Evolutionary conservation across 2,888 invertebrate species (phyloP).

Genomic region (Diabrotica balteata): DNA sequence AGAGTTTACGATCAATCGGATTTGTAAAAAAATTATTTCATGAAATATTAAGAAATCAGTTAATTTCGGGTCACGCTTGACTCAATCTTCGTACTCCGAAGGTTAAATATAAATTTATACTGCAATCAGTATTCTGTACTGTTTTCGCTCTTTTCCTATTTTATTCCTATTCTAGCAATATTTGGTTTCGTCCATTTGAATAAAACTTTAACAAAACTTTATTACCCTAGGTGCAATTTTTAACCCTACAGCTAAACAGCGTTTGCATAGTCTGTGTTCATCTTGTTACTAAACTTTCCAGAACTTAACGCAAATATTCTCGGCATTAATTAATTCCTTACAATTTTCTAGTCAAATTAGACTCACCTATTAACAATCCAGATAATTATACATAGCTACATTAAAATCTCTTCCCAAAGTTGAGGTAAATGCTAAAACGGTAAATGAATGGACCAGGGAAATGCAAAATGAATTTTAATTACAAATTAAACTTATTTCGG

Average conservation of each 20-base stretch:
- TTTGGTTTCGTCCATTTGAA: too few relatives aligned
- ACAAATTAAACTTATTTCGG: neutral
- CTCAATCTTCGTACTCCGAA: too few relatives aligned
- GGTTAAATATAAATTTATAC: too few relatives aligned
- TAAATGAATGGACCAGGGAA: neutral
- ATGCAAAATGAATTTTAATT: constrained; percentile 1
- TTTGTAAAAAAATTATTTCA: too few relatives aligned
- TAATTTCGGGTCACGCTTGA: too few relatives aligned
- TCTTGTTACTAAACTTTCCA: neutral
- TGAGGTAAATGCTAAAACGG: neutral
- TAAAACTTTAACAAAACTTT: too few relatives aligned
- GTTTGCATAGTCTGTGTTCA: neutral
- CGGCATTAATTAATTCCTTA: neutral
- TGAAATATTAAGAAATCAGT: too few relatives aligned
- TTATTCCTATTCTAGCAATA: too few relatives aligned
- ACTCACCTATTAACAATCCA: neutral
- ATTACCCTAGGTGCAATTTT: neutral
- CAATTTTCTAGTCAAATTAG: neutral
- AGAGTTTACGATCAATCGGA: too few relatives aligned
- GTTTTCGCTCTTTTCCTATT: too few relatives aligned
- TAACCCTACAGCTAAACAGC: neutral
- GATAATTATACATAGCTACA: neutral
- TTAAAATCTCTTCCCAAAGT: neutral
- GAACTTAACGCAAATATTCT: neutral
- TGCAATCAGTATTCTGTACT: too few relatives aligned